Base-by-base conservation (phyloP, 1,140 invertebrate species). In the Lethocerus indicus region DNA sequence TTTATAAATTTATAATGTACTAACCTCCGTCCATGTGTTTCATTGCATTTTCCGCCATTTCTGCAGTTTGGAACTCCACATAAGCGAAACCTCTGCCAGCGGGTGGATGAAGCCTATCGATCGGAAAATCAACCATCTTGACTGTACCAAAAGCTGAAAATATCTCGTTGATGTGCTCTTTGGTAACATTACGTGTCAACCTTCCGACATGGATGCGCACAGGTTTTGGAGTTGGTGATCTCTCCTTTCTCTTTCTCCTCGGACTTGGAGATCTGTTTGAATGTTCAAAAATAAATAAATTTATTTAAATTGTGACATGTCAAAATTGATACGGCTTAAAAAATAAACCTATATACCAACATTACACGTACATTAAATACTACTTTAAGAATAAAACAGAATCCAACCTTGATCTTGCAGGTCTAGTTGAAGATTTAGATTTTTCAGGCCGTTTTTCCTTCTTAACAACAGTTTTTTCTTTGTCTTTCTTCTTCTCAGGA, bases 1-100 rank as follows among this genome's bases (percentile, higher is more conserved):
- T 36, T 16, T 36, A 16, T 3, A 2, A 16, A 3, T 37, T 16
- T 23, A 3, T 47, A 51, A 24, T 26, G 18, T 39, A 27, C 39
- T 61, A 71, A 76, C 87, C 94, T 64, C 94, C 94, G 71, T 98
- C 92, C 94, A 98, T 98, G 59, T 97, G 89, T 67, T 96, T 97
- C 78, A 97, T 90, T 0, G 94, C 94, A 69, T 93, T 93, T 66
- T 96, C 91, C 27, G 93, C 93, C 67, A 96, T 91, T 59, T 96
- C 92, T 1, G 88, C 69, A 50, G 79, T 93, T 55, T 80, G 81
- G 67, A 86, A 98, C 60, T 98, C 93, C 6, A 98, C 82, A 64
- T 96, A 97, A 6, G 87, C 90, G 70, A 89, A 90, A 14, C 92
- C 90, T 24, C 84, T 73, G 21, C 85, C 83, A 54, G 90, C 73